Conservation (phyloP, 2,888 invertebrate genomes). For the Anoplius nigerrimus region DNA sequence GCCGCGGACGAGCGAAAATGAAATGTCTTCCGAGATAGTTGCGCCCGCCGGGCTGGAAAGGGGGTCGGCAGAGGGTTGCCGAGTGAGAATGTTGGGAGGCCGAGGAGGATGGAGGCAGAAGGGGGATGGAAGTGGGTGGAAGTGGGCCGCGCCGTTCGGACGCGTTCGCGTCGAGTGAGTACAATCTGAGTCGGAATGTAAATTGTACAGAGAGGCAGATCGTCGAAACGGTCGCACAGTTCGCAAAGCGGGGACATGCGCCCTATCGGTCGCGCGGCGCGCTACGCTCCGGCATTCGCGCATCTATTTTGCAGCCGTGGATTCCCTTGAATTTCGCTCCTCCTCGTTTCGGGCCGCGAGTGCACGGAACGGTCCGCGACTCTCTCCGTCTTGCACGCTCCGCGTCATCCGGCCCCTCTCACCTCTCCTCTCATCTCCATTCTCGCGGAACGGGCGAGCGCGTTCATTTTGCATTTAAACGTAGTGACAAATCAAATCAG, state of each 20-base stretch:
- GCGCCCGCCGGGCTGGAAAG: constrained; percentile 16
- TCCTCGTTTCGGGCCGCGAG: constrained; percentile 23
- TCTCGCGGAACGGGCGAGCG: not conserved
- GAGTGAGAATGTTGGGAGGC: no score
- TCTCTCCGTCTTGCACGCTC: not conserved
- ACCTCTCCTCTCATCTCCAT: no score
- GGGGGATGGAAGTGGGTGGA: no score
- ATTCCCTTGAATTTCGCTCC: constrained; percentile 47
- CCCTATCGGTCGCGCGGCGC: constrained; percentile 29
- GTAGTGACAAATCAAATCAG: constrained; percentile 66
- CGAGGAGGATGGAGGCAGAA: no score
- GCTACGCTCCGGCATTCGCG: no score
- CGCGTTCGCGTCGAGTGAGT: constrained; percentile 28
- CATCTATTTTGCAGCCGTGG: constrained; percentile 37
- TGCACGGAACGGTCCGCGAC: not conserved
- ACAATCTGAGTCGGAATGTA: constrained; percentile 53
- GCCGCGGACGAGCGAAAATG: constrained; percentile 57
- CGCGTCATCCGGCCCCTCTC: not conserved
- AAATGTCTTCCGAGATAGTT: constrained; percentile 70
- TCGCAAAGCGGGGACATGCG: constrained; percentile 16
- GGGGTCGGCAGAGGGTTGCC: no score
- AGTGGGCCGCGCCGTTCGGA: no score
- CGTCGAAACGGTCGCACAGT: constrained; percentile 3
- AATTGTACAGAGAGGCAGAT: constrained; percentile 32
- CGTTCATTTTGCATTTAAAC: constrained; percentile 58